A percentile compares a stretch with the other conserved stretches of the same genome.
These are phyloP conservation scores for Nyleta sp. DNA, from an alignment of 2,888 invertebrate species.

Conservation along the genomic window DNA sequence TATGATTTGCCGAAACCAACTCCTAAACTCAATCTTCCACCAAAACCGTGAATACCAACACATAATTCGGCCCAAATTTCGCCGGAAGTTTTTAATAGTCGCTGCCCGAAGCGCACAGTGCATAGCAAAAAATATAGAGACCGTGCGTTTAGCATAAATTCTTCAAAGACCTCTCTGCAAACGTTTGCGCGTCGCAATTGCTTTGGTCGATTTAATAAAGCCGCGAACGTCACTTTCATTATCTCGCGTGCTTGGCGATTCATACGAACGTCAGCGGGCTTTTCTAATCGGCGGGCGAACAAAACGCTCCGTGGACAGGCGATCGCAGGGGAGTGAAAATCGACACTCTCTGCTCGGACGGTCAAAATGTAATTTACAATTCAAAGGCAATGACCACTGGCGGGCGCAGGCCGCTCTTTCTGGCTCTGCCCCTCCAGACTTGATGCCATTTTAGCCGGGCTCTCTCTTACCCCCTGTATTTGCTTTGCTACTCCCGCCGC, in stretches of 20 bases:
- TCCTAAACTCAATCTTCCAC: too few species aligned
- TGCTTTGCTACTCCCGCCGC: constrained; percentile 74
- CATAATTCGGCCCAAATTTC: too few species aligned
- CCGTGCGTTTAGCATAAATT: constrained; percentile 16
- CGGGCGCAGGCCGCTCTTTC: constrained; percentile 35
- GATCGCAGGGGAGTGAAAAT: constrained; percentile 72
- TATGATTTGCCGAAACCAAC: too few species aligned
- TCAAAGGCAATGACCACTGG: constrained; percentile 75
- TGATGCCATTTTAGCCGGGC: constrained; percentile 37
- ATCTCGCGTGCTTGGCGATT: constrained; percentile 43
- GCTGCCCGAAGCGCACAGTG: not conserved
- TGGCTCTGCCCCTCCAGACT: constrained; percentile 31
- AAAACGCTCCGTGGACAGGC: constrained; percentile 38
- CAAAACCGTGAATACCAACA: too few species aligned
- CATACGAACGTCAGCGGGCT: not conserved
- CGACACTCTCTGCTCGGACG: constrained; percentile 74
- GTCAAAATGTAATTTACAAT: constrained; percentile 80
- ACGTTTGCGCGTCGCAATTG: not conserved
- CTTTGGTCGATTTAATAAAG: constrained; percentile 53
- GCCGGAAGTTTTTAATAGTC: too few species aligned
- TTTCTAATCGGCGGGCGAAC: constrained; percentile 49
- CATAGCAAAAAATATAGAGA: not conserved
- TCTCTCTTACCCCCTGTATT: constrained; percentile 72
- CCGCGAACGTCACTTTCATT: constrained; percentile 59
- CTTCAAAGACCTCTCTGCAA: constrained; percentile 8